Conservation (phyloP, 1,140 invertebrate genomes). For the Neoseiulus cucumeris region DNA sequence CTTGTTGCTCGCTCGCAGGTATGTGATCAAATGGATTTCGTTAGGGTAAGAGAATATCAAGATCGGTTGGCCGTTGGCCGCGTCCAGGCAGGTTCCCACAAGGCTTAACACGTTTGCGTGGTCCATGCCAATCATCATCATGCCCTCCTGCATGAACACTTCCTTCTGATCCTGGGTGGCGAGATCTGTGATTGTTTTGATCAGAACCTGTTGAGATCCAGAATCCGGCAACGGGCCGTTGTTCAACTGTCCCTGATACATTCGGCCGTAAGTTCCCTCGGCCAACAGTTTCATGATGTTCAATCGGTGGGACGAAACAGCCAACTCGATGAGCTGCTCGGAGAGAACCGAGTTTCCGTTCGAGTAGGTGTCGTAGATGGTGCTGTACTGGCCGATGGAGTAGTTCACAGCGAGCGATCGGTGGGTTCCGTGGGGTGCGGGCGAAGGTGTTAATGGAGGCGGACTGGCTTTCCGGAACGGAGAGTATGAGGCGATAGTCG, state of each 20-base stretch:
- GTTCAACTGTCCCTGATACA: not conserved
- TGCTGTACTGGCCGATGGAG: not conserved
- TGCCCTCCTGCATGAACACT: constrained; percentile 60
- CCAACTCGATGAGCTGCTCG: not conserved
- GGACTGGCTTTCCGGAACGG: not conserved
- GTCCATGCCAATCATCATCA: constrained; percentile 62
- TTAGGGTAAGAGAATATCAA: constrained; percentile 64
- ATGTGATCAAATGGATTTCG: constrained; percentile 65
- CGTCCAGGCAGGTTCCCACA: constrained; percentile 65
- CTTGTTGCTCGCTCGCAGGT: constrained; percentile 25
- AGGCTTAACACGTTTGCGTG: constrained; percentile 64
- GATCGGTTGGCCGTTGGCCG: constrained; percentile 56
- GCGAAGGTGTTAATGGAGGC: not conserved
- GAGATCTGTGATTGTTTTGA: constrained; percentile 39
- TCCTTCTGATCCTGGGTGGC: constrained; percentile 61
- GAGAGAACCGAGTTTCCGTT: not conserved
- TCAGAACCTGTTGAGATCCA: constrained; percentile 7
- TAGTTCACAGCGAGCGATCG: not conserved
- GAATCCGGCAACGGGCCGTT: too few species aligned
- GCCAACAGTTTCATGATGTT: not conserved
- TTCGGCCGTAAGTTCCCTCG: not conserved
- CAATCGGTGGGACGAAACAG: not conserved
- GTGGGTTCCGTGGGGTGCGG: not conserved
- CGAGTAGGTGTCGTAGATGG: not conserved
- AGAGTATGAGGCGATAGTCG: not conserved